A percentile compares a stretch with the other conserved stretches of the same genome.
Conservation (phyloP, 1,140 invertebrate species). For the Magallana gigas region DNA sequence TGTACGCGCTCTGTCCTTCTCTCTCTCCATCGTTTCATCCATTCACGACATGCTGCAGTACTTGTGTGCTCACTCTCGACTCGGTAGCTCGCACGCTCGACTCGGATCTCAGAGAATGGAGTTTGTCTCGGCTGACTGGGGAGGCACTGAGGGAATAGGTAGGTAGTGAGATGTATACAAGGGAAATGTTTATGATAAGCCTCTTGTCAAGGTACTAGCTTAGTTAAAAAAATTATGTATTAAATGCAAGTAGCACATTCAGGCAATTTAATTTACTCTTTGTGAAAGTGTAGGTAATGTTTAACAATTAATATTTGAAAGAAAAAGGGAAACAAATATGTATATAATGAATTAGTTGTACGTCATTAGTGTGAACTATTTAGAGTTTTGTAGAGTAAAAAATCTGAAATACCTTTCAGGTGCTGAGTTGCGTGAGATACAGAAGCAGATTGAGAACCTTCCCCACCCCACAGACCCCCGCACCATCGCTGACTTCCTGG, state of each 20-base stretch:
- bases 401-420: constrained; percentile 55
- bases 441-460: constrained; percentile 77
- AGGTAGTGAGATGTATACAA: constrained; percentile 1
- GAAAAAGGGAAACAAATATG: no score
- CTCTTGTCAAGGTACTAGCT: no score
- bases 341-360: no score
- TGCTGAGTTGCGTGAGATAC: constrained; percentile 77
- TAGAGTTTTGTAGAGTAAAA: no score
- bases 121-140: constrained; percentile 77
- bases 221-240: no score
- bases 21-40: constrained; percentile 68
- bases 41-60: constrained; percentile 78
- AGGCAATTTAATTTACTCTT: no score
- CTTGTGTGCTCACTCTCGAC: constrained; percentile 75
- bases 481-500: constrained; percentile 72
- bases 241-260: no score
- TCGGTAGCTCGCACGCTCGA: constrained; percentile 70
- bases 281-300: no score
- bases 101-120: constrained; percentile 70
- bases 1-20: constrained; percentile 66
- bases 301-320: no score
- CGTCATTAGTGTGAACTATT: no score
- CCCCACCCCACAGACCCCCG: constrained; percentile 68
- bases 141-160: constrained; percentile 78
- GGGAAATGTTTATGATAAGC: no score